These are phyloP conservation scores for Caenorhabditis panamensis DNA, from an alignment of 2,888 invertebrate species.

Conservation along the genomic window DNA sequence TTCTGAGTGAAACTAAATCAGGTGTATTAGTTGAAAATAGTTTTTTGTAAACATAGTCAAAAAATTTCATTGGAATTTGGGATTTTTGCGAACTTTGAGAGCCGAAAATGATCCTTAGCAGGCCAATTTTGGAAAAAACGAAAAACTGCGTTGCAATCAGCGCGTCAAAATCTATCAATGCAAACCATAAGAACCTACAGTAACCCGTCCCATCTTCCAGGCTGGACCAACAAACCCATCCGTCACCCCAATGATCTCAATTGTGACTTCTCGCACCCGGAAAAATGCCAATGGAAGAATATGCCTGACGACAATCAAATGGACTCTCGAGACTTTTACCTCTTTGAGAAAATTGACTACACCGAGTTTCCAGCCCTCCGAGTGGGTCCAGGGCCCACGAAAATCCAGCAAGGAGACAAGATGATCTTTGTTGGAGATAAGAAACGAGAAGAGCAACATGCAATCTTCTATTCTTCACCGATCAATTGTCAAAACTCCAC, in stretches of 20 bases:
- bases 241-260: constrained; percentile 77
- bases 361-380: constrained; percentile 79
- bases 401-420: constrained; percentile 74
- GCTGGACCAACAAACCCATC: constrained; percentile 64
- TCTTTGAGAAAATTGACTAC: constrained; percentile 79
- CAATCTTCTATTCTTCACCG: constrained; percentile 77
- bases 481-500: constrained; percentile 79
- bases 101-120: no score
- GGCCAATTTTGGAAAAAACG: no score
- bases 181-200: no score
- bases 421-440: constrained; percentile 73
- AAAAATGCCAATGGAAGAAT: constrained; percentile 78
- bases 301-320: constrained; percentile 63
- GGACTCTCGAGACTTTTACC: constrained; percentile 74
- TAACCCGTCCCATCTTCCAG: constrained; percentile 28
- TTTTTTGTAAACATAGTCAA: no score
- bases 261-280: constrained; percentile 76
- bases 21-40: no score
- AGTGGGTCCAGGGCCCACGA: constrained; percentile 79
- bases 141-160: no score
- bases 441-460: constrained; percentile 76
- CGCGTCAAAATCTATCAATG: no score
- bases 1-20: no score
- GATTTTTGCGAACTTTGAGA: no score
- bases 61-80: no score